phyloP scores from a whole-genome alignment of 2,113 vertebrate genomes.

The Pollimyrus isidori region DNA sequence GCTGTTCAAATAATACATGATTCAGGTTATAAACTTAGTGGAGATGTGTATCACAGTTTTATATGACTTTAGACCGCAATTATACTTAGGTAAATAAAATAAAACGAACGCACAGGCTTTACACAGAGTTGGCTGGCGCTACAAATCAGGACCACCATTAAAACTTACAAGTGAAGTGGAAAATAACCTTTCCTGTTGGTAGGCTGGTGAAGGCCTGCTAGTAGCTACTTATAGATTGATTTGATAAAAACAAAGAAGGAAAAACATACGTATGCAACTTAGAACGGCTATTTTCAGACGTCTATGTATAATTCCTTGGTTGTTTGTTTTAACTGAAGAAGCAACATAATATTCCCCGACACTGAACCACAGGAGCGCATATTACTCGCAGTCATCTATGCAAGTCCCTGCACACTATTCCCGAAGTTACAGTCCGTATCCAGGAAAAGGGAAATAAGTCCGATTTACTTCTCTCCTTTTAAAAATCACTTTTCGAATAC shows the following conservation, averaged over 20 bases:
- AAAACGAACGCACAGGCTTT: background rate
- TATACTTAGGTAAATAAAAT: background rate
- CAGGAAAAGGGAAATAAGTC: background rate
- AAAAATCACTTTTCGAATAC: background rate
- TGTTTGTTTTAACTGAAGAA: background rate
- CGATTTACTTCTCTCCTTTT: background rate
- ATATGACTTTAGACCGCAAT: background rate
- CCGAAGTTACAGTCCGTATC: background rate
- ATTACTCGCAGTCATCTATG: background rate
- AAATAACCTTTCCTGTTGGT: background rate
- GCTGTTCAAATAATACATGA: background rate
- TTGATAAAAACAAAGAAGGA: background rate
- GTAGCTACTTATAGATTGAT: background rate
- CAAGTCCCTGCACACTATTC: background rate
- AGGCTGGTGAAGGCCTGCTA: background rate
- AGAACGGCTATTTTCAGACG: background rate
- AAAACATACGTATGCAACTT: background rate
- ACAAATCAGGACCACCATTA: background rate
- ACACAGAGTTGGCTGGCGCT: background rate
- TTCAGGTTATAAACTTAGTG: background rate
- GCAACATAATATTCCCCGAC: background rate
- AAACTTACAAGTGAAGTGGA: conserved; percentile 6
- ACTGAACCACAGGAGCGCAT: background rate
- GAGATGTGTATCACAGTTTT: background rate
- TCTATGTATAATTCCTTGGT: background rate